These are phyloP conservation scores for Patella ulyssiponensis DNA, from an alignment of 2,888 invertebrate species.

Conservation along the genomic window DNA sequence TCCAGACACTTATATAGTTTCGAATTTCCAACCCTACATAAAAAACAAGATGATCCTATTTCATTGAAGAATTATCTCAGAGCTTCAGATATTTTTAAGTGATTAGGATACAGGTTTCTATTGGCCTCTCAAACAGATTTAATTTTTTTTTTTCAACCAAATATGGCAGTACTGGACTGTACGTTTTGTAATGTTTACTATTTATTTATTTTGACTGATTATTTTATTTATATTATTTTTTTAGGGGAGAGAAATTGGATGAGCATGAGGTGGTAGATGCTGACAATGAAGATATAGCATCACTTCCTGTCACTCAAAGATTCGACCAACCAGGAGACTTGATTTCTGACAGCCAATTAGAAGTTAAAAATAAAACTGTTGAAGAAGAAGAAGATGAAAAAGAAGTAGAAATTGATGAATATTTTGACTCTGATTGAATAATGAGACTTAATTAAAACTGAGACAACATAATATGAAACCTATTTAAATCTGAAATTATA, in stretches of 20 bases:
- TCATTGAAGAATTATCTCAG: no score
- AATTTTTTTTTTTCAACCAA: no score
- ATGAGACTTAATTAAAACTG: not conserved
- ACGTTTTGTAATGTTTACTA: not conserved
- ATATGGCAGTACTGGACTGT: not conserved
- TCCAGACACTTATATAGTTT: no score
- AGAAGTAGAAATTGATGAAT: conserved; percentile 58
- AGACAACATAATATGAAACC: no score
- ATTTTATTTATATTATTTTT: conserved; percentile 23
- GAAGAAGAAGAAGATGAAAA: conserved; percentile 50
- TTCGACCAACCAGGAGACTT: conserved; percentile 35
- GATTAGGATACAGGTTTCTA: not conserved
- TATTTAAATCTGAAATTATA: no score
- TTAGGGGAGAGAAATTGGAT: conserved; percentile 56
- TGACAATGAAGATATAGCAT: conserved; percentile 29
- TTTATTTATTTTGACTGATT: not conserved
- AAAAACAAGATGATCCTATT: no score
- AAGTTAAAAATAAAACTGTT: conserved; percentile 43
- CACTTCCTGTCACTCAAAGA: not conserved
- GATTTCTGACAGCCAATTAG: conserved; percentile 56
- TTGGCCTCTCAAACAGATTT: not conserved
- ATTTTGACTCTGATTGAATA: conserved; percentile 43
- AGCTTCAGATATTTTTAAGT: not conserved
- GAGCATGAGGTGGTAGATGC: conserved; percentile 50
- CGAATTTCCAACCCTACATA: no score